These are phyloP conservation scores for Myocastor coypus DNA, from an alignment of 2,113 vertebrate species.

Conservation along the genomic window DNA sequence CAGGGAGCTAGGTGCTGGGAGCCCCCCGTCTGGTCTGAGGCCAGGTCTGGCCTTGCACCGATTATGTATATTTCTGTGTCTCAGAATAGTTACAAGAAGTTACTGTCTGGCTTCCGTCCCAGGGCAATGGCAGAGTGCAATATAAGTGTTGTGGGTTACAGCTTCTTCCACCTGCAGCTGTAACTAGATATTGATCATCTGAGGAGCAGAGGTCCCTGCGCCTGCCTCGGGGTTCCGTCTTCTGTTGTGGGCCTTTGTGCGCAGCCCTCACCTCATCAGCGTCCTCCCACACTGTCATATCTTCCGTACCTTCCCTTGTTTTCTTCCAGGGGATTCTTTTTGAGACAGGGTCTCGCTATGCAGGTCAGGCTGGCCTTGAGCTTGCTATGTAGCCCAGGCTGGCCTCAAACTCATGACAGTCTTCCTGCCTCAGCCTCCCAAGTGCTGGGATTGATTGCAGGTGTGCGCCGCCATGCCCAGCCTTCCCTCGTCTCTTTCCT, in stretches of 20 bases:
- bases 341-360: too few species aligned
- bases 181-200: neutral
- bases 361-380: too few species aligned
- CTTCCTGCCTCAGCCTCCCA: too few species aligned
- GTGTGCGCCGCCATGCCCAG: too few species aligned
- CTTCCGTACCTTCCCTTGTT: neutral
- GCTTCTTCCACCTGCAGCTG: slow-evolving; percentile 16
- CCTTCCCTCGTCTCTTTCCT: neutral
- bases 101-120: slow-evolving; percentile 21
- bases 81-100: slow-evolving; percentile 57
- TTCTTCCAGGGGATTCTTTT: too few species aligned
- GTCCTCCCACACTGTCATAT: neutral
- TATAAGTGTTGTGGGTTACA: neutral
- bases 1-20: neutral
- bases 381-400: too few species aligned
- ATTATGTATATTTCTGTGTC: slow-evolving; percentile 61
- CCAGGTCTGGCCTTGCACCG: neutral
- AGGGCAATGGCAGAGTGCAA: neutral
- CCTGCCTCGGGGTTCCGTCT: neutral
- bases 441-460: too few species aligned
- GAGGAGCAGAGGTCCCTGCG: neutral
- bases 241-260: neutral
- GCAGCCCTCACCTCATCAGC: too few species aligned
- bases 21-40: neutral
- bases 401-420: too few species aligned